Conservation (phyloP, 2,113 vertebrate species). For the Turnix velox region DNA sequence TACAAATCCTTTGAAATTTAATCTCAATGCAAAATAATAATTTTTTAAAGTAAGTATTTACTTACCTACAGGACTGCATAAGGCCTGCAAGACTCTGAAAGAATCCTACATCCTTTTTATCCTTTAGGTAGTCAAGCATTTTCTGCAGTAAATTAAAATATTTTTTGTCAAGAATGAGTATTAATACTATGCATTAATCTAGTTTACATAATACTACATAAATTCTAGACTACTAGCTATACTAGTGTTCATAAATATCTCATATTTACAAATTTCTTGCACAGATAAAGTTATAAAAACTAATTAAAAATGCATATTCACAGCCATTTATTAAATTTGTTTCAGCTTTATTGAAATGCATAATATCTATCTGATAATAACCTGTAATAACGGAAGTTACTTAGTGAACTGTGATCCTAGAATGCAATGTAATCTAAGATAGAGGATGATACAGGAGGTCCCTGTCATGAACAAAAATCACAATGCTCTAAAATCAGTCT, state of each 20-base stretch:
- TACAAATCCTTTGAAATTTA: not conserved
- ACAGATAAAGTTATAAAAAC: no score
- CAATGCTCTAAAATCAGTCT: not conserved
- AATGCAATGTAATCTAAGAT: not conserved
- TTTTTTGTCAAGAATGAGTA: not conserved
- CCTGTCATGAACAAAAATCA: not conserved
- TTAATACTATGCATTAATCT: not conserved
- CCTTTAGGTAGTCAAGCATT: slow-evolving; percentile 97
- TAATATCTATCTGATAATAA: not conserved
- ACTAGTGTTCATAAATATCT: not conserved
- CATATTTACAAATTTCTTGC: not conserved
- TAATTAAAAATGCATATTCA: no score
- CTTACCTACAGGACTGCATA: slow-evolving; percentile 97
- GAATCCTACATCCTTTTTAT: slow-evolving; percentile 96
- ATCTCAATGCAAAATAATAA: not conserved
- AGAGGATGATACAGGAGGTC: not conserved
- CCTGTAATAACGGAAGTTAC: not conserved
- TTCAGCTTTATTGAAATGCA: not conserved
- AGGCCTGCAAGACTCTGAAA: slow-evolving; percentile 95
- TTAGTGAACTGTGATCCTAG: not conserved
- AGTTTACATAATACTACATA: not conserved
- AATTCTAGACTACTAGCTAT: not conserved
- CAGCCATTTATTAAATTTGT: not conserved
- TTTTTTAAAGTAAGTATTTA: not conserved
- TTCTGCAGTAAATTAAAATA: slow-evolving; percentile 78